Percentiles rank a stretch among this genome's conserved stretches.
Evolutionary conservation across 2,797 vertebrate species (phyloP).

Genomic region (Hafferia zeledoni): DNA sequence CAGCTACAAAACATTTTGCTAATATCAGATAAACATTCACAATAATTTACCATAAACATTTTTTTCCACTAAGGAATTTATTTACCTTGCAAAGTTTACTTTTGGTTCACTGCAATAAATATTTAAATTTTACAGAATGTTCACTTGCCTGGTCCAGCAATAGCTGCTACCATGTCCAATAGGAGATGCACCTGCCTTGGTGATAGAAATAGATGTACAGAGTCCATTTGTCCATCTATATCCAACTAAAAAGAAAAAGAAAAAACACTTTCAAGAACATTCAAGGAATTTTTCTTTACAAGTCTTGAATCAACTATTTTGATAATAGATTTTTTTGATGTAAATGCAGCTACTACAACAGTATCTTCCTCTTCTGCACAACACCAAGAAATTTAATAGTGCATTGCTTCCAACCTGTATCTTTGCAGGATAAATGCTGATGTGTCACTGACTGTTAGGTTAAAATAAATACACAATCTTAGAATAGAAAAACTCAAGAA

Average conservation of each 20-base stretch:
- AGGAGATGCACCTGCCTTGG: constrained; percentile 96
- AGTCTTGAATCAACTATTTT: not conserved
- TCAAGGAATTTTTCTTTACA: not conserved
- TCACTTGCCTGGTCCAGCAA: constrained; percentile 89
- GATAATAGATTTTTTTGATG: not conserved
- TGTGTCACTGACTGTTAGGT: not conserved
- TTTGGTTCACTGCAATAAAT: accelerated
- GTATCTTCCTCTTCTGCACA: not conserved
- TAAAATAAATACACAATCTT: not conserved
- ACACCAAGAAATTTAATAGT: not conserved
- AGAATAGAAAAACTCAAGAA: not conserved
- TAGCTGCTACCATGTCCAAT: constrained; percentile 90
- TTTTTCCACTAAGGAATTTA: not conserved
- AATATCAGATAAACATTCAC: not conserved
- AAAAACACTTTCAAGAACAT: not conserved
- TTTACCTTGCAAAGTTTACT: not conserved
- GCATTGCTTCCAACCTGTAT: not conserved
- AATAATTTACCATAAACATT: not conserved
- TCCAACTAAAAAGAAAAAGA: constrained; percentile 84
- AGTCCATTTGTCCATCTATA: constrained; percentile 91
- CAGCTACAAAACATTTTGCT: not conserved
- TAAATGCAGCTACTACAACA: not conserved
- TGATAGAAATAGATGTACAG: constrained; percentile 89
- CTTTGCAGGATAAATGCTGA: not conserved
- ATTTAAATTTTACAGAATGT: not conserved